A percentile compares a stretch with the other conserved stretches of the same genome.
Evolutionary conservation across 2,797 vertebrate genomes (phyloP).

Genomic region (Eremophila alpestris): DNA sequence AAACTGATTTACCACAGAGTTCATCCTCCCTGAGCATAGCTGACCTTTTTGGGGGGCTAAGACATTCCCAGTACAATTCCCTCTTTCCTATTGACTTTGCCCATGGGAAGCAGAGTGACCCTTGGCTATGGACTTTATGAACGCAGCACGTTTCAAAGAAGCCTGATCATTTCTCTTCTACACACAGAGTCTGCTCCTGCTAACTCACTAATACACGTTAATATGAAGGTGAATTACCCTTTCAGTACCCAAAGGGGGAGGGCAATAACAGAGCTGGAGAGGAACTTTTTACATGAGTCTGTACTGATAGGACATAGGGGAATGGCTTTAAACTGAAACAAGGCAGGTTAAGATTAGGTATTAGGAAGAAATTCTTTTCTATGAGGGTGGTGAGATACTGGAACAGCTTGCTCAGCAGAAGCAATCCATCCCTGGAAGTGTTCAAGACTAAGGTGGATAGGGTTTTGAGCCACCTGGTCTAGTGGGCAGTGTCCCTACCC

Average conservation of each 20-base stretch:
- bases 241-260: background rate
- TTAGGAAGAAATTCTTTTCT: background rate
- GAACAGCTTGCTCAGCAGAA: background rate
- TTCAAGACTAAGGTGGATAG: background rate
- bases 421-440: background rate
- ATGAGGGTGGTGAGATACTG: background rate
- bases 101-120: background rate
- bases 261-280: background rate
- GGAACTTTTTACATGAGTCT: background rate
- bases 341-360: background rate
- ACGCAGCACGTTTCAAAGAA: background rate
- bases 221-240: background rate
- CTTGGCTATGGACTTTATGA: background rate
- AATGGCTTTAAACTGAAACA: background rate
- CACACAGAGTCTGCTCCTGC: rapidly evolving
- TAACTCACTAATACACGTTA: background rate
- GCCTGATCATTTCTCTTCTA: background rate
- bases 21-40: background rate
- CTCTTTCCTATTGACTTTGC: background rate
- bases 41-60: background rate
- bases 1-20: background rate
- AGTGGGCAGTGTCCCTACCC: background rate
- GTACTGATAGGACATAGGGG: background rate
- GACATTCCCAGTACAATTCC: background rate
- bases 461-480: background rate